phyloP scores from a whole-genome alignment of 2,888 invertebrate genomes.

The Hesperia comma region DNA sequence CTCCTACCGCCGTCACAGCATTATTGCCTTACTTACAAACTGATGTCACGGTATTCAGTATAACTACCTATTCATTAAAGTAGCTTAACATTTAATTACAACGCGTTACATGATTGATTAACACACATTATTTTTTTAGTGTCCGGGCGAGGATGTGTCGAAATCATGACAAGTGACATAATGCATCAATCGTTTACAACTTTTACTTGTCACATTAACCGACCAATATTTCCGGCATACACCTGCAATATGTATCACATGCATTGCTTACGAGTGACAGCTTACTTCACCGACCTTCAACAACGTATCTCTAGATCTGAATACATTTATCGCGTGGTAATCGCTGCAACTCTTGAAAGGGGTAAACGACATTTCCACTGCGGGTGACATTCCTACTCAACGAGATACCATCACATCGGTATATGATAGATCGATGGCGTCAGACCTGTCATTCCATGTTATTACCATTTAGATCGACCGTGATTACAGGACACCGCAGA shows the following conservation, averaged over 20 bases:
- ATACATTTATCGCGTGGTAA: slow-evolving; percentile 16
- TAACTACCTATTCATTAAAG: too few species aligned
- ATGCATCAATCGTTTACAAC: slow-evolving; percentile 3
- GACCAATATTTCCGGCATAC: slow-evolving; percentile 23
- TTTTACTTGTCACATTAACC: slow-evolving; percentile 31
- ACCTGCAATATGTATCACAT: slow-evolving; percentile 21
- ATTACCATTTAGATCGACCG: slow-evolving; percentile 50
- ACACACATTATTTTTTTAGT: too few species aligned
- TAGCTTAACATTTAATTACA: too few species aligned
- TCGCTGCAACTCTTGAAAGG: slow-evolving; percentile 12
- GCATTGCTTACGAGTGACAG: slow-evolving; percentile 29
- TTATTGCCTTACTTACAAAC: too few species aligned
- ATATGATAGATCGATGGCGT: slow-evolving; percentile 39
- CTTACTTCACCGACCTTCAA: slow-evolving; percentile 30
- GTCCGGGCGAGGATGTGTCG: neutral
- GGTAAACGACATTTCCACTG: slow-evolving; percentile 35
- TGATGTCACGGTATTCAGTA: too few species aligned
- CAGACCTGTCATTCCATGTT: slow-evolving; percentile 50
- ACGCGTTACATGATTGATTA: too few species aligned
- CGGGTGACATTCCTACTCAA: slow-evolving; percentile 40
- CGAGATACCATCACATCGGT: slow-evolving; percentile 40
- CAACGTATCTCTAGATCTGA: slow-evolving; percentile 21
- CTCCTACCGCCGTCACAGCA: too few species aligned
- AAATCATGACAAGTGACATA: slow-evolving; percentile 1
- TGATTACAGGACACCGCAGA: slow-evolving; percentile 37